Percentiles rank a stretch among this genome's conserved stretches.
Conservation (phyloP, 2,888 invertebrate species). For the Habroteleia sp. region DNA sequence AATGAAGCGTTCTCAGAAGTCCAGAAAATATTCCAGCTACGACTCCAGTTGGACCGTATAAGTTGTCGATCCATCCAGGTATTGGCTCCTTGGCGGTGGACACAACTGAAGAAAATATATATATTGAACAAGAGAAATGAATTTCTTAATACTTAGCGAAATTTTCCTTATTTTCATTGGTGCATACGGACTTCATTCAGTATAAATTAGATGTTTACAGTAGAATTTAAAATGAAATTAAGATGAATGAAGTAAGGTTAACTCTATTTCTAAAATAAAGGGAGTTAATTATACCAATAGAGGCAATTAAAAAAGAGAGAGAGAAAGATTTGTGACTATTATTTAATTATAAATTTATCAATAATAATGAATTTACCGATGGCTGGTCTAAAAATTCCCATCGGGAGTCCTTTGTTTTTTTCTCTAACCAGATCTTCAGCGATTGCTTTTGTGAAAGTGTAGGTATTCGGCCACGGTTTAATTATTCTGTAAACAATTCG, state of each 20-base stretch:
- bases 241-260: too few species aligned
- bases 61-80: slow-evolving; percentile 89
- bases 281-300: too few species aligned
- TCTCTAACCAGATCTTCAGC: slow-evolving; percentile 87
- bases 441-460: slow-evolving; percentile 92
- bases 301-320: too few species aligned
- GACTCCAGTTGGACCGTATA: slow-evolving; percentile 88
- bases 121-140: too few species aligned
- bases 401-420: slow-evolving; percentile 48
- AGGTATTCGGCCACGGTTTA: slow-evolving; percentile 90
- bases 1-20: slow-evolving; percentile 85
- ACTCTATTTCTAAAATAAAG: too few species aligned
- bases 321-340: too few species aligned
- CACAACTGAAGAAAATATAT: slow-evolving; percentile 82
- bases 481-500: slow-evolving; percentile 70
- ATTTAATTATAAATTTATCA: too few species aligned
- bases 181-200: too few species aligned
- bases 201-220: too few species aligned
- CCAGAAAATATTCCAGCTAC: slow-evolving; percentile 85
- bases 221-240: too few species aligned
- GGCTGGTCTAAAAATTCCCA: slow-evolving; percentile 88
- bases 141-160: too few species aligned
- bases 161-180: too few species aligned
- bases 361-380: slow-evolving; percentile 83
- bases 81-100: slow-evolving; percentile 84